Base-by-base conservation (phyloP, 64 coral and sea anemone species). In the Hydrozoanthus tunicans region DNA sequence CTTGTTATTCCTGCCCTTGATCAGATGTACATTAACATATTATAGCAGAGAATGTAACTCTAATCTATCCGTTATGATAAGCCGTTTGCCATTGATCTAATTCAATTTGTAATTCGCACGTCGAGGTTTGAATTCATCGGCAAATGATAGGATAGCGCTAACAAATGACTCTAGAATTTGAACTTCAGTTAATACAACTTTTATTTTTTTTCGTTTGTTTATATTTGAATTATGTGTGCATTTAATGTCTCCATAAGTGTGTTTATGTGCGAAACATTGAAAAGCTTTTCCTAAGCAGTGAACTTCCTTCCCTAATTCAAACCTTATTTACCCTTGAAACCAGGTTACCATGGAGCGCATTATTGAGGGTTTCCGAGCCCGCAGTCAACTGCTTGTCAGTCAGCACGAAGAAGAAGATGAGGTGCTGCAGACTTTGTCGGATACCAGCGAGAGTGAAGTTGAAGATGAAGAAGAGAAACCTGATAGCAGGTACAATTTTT, bases 361-460 rank as follows among this genome's bases (percentile, higher is more conserved):
- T 65, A 95, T 98, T 27, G 91, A 93, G 73, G 92, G 92, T 72
- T 98, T 98, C 58, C 92, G 96, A 72, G 96, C 96, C 63, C 92
- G 94, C 64, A 99, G 90, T 92, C 94, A 96, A 59, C 86, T 99
- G 9, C 78, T 99, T 51, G 83, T 96, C 56, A 95, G 94, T 81
- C 94, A 93, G 77, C 93, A 94, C 17, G 97, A 99, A 72, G 94
- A 99, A 23, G 83, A 81, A 54, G 97, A 99, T 60, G 94, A 99
- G 53, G 97, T 99, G 3, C 75, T 92, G 13, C 93, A 93, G 79
- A 96, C 94, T 0, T 73, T 99, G 51, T 99, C 94, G 6, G 97
- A 99, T 13, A 95, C 94, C 7, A 95, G 94, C 60, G 97, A 99
- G 17, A 99, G 97, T 70, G 97, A 95, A 86, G 96, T 92, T 15